Base-by-base conservation (phyloP, 2,113 vertebrate species). In the Nothobranchius kuhntae region DNA sequence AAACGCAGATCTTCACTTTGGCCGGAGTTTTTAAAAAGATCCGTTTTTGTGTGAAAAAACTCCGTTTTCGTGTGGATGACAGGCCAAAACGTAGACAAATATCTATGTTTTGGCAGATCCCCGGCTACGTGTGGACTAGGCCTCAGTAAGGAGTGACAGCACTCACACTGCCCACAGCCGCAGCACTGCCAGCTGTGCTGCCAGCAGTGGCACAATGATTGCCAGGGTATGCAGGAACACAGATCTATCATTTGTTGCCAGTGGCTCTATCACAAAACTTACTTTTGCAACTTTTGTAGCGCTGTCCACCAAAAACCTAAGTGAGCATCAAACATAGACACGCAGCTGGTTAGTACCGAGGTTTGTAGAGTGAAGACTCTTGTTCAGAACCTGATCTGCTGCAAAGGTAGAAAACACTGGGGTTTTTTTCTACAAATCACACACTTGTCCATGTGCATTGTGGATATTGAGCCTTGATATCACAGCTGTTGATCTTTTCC, bases 101-200 rank as follows among this genome's bases (percentile, higher is more conserved):
- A 21, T 21, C 21, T 21, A 21, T 1, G 21, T 21, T 21, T 21
- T 21, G 21, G 21, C 21, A 21, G 21, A 21, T 21, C 21, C 21
- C 21, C 21, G 21, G 21, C 21, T 21, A 21, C 21, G 21, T 21
- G 21, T 21, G 21, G 21, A 21, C 21, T 21, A 21, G 21, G 21
- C 21, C 21, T 21, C 7, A 14, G 46, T 53, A 51, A 77, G 13
- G 67, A 75, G 58, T 59, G 70, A 75, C 45, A 72, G 46, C 36
- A 36, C 63, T 82, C 61, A 69, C 84, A 77, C 68, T 50, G 3
- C 73, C 71, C 60, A 67, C 76, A 62, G 54, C n/a, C 44, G 55
- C 55, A 48, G 36, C 13, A 4, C 36, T 24, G 40, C 62, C 71
- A 71, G 62, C 64, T 78, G 67, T 38, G 54, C 58, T 45, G 61